These are phyloP conservation scores for Pammene aurita DNA, from an alignment of 2,888 invertebrate genomes.

Conservation along the genomic window DNA sequence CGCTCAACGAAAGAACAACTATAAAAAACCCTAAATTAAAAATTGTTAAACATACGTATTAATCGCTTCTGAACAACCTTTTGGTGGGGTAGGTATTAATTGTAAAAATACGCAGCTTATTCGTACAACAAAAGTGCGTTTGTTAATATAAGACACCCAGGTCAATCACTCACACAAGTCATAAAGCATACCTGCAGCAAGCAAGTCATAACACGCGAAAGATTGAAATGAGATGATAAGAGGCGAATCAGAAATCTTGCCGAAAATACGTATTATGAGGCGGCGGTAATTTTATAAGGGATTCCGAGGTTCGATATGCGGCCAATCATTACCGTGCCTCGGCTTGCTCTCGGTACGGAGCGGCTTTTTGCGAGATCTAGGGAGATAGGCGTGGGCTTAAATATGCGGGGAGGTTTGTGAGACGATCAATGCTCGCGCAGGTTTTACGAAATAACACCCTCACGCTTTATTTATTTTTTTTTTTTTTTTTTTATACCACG, in stretches of 20 bases:
- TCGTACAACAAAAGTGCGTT: conserved; percentile 53
- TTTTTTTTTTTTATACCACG: too few relatives aligned
- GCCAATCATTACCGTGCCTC: conserved; percentile 73
- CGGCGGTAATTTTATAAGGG: conserved; percentile 78
- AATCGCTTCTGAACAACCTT: too few relatives aligned
- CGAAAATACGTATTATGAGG: conserved; percentile 77
- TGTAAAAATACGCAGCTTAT: neutral
- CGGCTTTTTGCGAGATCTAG: conserved; percentile 72
- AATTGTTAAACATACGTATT: too few relatives aligned
- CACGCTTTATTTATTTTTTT: conserved; percentile 42
- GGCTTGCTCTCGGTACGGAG: conserved; percentile 61
- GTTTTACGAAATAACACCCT: conserved; percentile 47
- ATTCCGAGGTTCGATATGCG: conserved; percentile 77
- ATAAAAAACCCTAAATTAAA: too few relatives aligned
- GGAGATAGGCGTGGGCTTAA: conserved; percentile 67
- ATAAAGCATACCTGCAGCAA: conserved; percentile 59
- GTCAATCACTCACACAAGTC: conserved; percentile 65
- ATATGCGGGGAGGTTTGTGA: conserved; percentile 64
- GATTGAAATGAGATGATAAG: conserved; percentile 80
- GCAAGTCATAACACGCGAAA: conserved; percentile 77
- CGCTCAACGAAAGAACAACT: too few relatives aligned
- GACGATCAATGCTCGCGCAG: conserved; percentile 65
- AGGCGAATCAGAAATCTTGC: conserved; percentile 77
- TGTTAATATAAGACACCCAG: conserved; percentile 61
- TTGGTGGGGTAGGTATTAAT: neutral